These are phyloP conservation scores for Zaprionus gabonicus DNA, from an alignment of 1,140 invertebrate species.

Conservation along the genomic window DNA sequence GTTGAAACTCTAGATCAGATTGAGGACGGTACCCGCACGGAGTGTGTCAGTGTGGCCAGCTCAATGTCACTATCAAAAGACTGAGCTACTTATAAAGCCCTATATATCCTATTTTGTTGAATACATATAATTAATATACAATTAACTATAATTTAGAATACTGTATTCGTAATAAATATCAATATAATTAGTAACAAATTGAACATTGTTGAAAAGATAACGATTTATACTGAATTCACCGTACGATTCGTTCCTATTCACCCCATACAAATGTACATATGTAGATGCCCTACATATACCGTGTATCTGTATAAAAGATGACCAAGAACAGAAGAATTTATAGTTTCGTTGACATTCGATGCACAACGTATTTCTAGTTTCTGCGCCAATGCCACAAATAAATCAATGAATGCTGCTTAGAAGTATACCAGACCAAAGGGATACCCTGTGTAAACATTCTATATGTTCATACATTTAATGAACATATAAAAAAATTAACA, in stretches of 20 bases:
- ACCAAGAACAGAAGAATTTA: conserved; percentile 46
- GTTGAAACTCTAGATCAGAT: conserved; percentile 54
- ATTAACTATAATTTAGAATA: background rate
- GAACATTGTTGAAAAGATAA: background rate
- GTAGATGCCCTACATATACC: background rate
- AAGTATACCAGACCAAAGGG: background rate
- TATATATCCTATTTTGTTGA: background rate
- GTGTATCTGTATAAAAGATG: background rate
- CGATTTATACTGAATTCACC: background rate
- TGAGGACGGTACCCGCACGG: conserved; percentile 43
- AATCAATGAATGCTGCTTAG: background rate
- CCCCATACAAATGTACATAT: background rate
- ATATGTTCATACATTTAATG: background rate
- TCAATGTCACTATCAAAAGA: conserved; percentile 38
- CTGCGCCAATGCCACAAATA: conserved; percentile 61
- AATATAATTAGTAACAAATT: background rate
- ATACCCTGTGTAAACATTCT: background rate
- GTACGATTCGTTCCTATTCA: background rate
- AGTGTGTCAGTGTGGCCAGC: conserved; percentile 66
- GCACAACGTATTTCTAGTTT: conserved; percentile 44
- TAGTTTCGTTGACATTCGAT: conserved; percentile 60
- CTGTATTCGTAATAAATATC: background rate
- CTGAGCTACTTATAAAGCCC: background rate
- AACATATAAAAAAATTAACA: background rate
- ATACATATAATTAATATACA: too few species aligned